Percentiles rank a stretch among this genome's conserved stretches.
Evolutionary conservation across 2,888 invertebrate genomes (phyloP).

Genomic region (Masnerella sp.): DNA sequence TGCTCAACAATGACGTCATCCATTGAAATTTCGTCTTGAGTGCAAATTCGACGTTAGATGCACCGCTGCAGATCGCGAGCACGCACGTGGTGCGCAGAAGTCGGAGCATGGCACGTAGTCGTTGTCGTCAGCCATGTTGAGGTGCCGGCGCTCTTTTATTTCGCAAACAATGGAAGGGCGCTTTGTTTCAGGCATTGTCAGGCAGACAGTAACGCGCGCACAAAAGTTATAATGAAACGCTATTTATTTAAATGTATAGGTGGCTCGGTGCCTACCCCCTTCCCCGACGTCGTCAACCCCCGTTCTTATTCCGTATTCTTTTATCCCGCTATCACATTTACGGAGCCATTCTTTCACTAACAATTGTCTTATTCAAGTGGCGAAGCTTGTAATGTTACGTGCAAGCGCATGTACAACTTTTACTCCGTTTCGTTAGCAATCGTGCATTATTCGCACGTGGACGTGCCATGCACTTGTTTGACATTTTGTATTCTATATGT

Average conservation of each 20-base stretch:
- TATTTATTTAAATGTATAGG: constrained; percentile 76
- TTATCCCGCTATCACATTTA: constrained; percentile 72
- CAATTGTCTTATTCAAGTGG: constrained; percentile 69
- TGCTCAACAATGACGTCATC: too few relatives aligned
- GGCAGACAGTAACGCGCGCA: constrained; percentile 74
- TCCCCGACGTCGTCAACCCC: constrained; percentile 43
- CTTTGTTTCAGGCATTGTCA: constrained; percentile 76
- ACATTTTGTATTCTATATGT: too few relatives aligned
- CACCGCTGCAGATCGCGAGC: constrained; percentile 24
- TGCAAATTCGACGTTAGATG: constrained; percentile 50
- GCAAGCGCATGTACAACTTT: constrained; percentile 38
- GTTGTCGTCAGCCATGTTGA: constrained; percentile 69
- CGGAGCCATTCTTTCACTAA: constrained; percentile 68
- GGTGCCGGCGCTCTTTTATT: constrained; percentile 75
- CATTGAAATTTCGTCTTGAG: constrained; percentile 22
- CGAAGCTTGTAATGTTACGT: constrained; percentile 51
- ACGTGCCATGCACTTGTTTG: constrained; percentile 10
- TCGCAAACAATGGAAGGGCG: constrained; percentile 75
- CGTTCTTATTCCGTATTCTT: constrained; percentile 73
- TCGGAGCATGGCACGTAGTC: constrained; percentile 50
- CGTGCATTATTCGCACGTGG: constrained; percentile 18
- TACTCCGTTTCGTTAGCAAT: constrained; percentile 30
- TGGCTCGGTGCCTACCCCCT: constrained; percentile 61
- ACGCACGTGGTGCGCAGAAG: constrained; percentile 44
- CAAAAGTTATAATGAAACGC: constrained; percentile 77